Evolutionary conservation across 2,888 invertebrate genomes (phyloP), one percentile per base, ranked within the genome.

Genomic region (Aricia artaxerxes): DNA sequence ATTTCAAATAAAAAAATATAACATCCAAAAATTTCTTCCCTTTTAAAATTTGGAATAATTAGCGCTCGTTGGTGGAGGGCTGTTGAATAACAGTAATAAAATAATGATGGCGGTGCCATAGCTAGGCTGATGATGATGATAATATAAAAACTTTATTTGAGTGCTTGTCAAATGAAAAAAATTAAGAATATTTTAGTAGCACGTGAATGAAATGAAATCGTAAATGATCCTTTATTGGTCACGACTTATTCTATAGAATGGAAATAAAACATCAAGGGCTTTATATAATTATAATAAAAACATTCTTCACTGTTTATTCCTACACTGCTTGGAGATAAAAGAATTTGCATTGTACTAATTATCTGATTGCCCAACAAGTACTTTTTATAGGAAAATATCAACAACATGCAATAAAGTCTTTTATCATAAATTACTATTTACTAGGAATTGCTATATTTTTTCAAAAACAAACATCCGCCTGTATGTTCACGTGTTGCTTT

Each of bases 331-430:
- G 13, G 1, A 24, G 7, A 5, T 4, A 35, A 69, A 64, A 64
- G 31, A 64, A 64, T 64, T 64, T 31, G 64, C 64, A 64, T 31
- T 64, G 31, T 64, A 31, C 64, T 69, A 35, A 69, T 69, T 69
- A 69, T 35, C 38, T 35, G 16, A 35, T 69, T 69, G 69, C 64
- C 24, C 11, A 69, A 38, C 5, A 13, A 38, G 35, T 69, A 35
- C 35, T 69, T 69, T 35, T 38, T 69, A 69, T 35, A 69, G 69
- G 13, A 69, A 69, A 69, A 69, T 69, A 38, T 38, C 35, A 35
- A 13, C 35, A 35, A 69, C 69, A 69, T 69, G 69, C 69, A 69
- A 69, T 69, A 16, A 69, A 69, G 35, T 13, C 3, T 69, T 69
- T 69, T 13, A 38, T 35, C 35, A 69, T 35, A n/a, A n/a, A n/a